Conservation (phyloP, 1,140 invertebrate genomes). For the Achroia grisella region DNA sequence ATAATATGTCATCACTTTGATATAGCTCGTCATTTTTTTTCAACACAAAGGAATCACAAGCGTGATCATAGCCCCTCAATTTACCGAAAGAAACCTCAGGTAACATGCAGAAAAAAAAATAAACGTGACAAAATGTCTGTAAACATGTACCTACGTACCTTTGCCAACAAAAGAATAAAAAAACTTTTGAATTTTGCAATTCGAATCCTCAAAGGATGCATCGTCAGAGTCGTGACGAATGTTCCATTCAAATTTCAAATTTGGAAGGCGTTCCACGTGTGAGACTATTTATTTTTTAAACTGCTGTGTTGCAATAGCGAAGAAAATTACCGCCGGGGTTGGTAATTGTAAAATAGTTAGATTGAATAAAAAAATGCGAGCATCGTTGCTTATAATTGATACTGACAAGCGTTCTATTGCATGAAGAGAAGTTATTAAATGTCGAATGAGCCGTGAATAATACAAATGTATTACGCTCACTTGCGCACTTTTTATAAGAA, state of each 20-base stretch:
- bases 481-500: conserved; percentile 2
- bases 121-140: conserved; percentile 70
- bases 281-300: conserved; percentile 37
- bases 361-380: conserved; percentile 37
- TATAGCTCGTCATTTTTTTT: conserved; percentile 43
- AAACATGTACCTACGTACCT: conserved; percentile 62
- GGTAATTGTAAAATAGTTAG: conserved; percentile 51
- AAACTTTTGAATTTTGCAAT: conserved; percentile 40
- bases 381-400: conserved; percentile 33
- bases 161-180: conserved; percentile 20
- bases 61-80: conserved; percentile 45
- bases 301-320: conserved; percentile 43
- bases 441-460: conserved; percentile 33
- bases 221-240: conserved; percentile 39
- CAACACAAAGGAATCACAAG: conserved; percentile 26
- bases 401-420: conserved; percentile 23
- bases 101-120: conserved; percentile 50
- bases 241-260: conserved; percentile 35
- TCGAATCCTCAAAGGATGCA: conserved; percentile 17
- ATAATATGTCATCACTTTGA: conserved; percentile 54
- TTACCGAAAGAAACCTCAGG: conserved; percentile 54
- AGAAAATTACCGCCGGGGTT: conserved; percentile 41
- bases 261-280: conserved; percentile 52
- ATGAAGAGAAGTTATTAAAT: conserved; percentile 28
- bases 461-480: conserved; percentile 8